Percentiles rank a stretch among this genome's conserved stretches.
Conservation (phyloP, 2,888 invertebrate genomes). For the Koerneria pararmatus region DNA sequence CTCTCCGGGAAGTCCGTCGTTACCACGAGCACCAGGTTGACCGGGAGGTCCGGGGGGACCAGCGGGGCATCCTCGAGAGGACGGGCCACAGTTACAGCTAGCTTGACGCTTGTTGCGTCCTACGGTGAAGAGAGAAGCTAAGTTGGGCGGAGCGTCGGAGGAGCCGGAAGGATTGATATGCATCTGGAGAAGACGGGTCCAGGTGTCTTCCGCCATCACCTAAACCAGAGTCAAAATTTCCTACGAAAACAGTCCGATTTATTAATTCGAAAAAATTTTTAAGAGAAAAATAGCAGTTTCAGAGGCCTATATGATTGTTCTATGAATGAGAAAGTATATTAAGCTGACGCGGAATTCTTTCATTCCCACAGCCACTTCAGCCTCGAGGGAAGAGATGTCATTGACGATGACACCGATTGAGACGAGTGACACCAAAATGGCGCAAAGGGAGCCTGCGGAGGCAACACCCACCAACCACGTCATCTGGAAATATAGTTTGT, state of each 20-base stretch:
- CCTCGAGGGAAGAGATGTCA: constrained; percentile 38
- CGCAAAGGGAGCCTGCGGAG: constrained; percentile 38
- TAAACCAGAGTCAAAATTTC: constrained; percentile 14
- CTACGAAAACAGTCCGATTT: too few species aligned
- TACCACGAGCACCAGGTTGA: constrained; percentile 37
- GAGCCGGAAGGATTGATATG: constrained; percentile 20
- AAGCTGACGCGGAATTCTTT: constrained; percentile 35
- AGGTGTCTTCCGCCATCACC: constrained; percentile 18
- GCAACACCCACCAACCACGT: constrained; percentile 31
- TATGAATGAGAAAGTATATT: too few species aligned
- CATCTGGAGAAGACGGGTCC: constrained; percentile 20
- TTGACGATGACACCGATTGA: constrained; percentile 40
- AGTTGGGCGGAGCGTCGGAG: constrained; percentile 19
- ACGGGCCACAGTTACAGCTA: constrained; percentile 21
- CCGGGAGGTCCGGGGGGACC: constrained; percentile 45
- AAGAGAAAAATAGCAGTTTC: too few species aligned
- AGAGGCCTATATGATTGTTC: too few species aligned
- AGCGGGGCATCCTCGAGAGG: constrained; percentile 34
- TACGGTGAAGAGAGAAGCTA: constrained; percentile 19
- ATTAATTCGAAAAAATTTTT: too few species aligned
- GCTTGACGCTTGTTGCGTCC: constrained; percentile 22
- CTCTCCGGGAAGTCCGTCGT: constrained; percentile 38
- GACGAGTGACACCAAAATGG: constrained; percentile 33
- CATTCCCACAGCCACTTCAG: constrained; percentile 36
- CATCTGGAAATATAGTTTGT: constrained; percentile 17